Evolutionary conservation across 2,113 vertebrate species (phyloP), one percentile per base, ranked within the genome.

Genomic region (Alces alces): DNA sequence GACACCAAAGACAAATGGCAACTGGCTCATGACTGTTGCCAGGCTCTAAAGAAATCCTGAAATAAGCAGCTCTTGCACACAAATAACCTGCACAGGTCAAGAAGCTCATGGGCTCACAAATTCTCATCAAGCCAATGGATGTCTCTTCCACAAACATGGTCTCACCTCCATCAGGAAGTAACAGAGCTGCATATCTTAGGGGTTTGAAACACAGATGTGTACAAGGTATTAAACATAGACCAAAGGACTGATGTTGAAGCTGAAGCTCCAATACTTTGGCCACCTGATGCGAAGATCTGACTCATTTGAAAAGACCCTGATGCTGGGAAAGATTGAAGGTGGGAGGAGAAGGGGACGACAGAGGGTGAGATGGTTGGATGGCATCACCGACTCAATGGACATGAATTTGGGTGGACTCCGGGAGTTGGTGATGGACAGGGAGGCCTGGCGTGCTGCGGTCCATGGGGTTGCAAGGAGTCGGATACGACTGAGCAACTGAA

Each of bases 71-170:
- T 54, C 61, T 47, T 61, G 21, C 16, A 7, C 21, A 9, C 0
- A 6, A 36, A 97, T 92, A 98, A 98, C 98, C 98, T 98, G 98
- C 98, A 97, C 97, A 94, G 85, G 95, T 83, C 98, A 9, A 33
- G 60, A 64, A 61, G 45, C 25, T 61, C 36, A 23, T n/a, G 43
- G 47, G 30, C 50, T 84, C 50, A 0, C 28, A 47, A 39, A 70
- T 92, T 57, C 80, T 66, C 47, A 43, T 23, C 36, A 70, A 45
- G 28, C 17, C 25, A 2, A 66, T 33, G 45, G 43, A 30, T 23
- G 39, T 39, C 58, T 83, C 58, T 54, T 66, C 47, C 27, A 66
- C 61, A 66, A 83, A 66, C 47, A 11, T 33, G 30, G 78, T 33
- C 12, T 90, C 28, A n/a, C 16, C 16, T 80, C 45, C 3, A 0